Conservation (phyloP, 2,113 vertebrate genomes). For the Nothoprocta pentlandii region DNA sequence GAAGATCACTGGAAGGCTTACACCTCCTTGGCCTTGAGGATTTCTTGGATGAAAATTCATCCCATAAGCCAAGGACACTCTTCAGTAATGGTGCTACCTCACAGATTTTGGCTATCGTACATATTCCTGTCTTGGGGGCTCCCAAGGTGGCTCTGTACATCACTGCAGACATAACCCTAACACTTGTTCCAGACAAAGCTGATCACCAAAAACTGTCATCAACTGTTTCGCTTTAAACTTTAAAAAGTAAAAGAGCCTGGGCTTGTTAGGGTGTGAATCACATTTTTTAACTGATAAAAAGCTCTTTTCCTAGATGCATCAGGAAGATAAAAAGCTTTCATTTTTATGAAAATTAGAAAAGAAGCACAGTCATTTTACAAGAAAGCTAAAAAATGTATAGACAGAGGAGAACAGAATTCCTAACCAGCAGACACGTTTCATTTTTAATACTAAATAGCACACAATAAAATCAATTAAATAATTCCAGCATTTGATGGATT, state of each 20-base stretch:
- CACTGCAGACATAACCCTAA: not conserved
- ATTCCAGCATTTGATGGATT: conserved; percentile 3
- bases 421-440: not conserved
- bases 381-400: not conserved
- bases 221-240: not conserved
- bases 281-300: not conserved
- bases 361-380: not conserved
- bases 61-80: not conserved
- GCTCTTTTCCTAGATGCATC: not conserved
- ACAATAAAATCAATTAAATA: conserved; percentile 17
- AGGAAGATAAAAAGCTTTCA: not conserved
- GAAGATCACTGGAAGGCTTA: not conserved
- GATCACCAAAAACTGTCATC: not conserved
- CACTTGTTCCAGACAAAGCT: not conserved
- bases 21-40: not conserved
- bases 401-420: not conserved
- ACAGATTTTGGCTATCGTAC: not conserved
- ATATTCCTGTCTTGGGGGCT: not conserved
- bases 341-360: not conserved
- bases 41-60: not conserved
- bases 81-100: not conserved
- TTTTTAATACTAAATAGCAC: not conserved
- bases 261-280: not conserved
- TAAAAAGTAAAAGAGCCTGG: not conserved
- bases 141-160: not conserved